A percentile compares a stretch with the other conserved stretches of the same genome.
These are phyloP conservation scores for Montifringilla adamsi DNA, from an alignment of 2,113 vertebrate species.

Conservation along the genomic window DNA sequence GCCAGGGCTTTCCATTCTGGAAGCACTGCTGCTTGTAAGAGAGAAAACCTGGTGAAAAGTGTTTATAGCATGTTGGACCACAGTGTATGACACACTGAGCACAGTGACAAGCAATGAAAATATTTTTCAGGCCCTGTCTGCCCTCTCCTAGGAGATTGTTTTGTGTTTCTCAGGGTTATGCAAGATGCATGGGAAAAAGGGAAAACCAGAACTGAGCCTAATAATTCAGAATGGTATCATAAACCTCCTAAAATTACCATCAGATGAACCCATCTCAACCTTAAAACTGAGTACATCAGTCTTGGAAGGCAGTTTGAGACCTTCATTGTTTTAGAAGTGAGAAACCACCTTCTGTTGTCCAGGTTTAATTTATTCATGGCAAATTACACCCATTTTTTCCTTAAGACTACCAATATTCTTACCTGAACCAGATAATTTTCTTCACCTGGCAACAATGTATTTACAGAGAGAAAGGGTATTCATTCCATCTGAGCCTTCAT, in stretches of 20 bases:
- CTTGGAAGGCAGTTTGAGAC: not conserved
- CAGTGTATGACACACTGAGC: not conserved
- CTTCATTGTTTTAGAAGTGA: not conserved
- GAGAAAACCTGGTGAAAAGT: conserved; percentile 35
- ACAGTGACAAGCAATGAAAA: conserved; percentile 25
- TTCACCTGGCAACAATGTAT: not conserved
- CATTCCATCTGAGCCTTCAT: not conserved
- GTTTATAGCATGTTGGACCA: not conserved
- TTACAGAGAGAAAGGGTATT: not conserved
- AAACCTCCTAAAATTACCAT: not conserved
- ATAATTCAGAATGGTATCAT: not conserved
- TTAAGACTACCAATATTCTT: not conserved
- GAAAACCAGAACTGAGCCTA: not conserved
- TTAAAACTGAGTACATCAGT: not conserved
- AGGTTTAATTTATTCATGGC: not conserved
- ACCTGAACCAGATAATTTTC: not conserved
- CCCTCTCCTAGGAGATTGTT: not conserved
- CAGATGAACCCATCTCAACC: not conserved
- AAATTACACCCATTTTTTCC: not conserved
- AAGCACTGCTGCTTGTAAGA: not conserved
- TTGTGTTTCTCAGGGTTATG: not conserved
- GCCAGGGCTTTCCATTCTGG: conserved; percentile 4
- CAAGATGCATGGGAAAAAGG: conserved; percentile 3
- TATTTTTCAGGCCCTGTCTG: conserved; percentile 5
- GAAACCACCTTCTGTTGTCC: not conserved